Percentiles rank a stretch among this genome's conserved stretches.
Evolutionary conservation across 2,888 invertebrate genomes (phyloP).

Genomic region (Iselma pallidipennis): DNA sequence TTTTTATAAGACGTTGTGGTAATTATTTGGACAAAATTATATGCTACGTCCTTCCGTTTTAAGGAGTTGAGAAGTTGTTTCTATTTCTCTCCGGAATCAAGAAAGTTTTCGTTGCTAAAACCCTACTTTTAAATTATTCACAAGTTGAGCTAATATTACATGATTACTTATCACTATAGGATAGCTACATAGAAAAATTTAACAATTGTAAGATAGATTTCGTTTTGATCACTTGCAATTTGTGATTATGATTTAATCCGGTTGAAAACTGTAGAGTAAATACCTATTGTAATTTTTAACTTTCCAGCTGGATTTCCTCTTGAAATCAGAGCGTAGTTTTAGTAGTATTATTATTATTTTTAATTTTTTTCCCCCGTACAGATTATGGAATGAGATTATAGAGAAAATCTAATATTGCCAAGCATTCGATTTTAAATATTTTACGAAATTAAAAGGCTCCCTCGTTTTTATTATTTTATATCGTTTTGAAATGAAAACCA

Average conservation of each 20-base stretch:
- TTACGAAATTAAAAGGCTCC: conserved; percentile 20
- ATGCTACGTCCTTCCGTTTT: background rate
- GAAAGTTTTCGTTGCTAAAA: background rate
- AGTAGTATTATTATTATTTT: conserved; percentile 15
- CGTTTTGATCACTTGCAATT: no score
- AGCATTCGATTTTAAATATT: conserved; percentile 21
- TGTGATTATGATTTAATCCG: no score
- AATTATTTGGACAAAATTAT: background rate
- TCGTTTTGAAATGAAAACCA: conserved; percentile 20
- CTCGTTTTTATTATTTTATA: conserved; percentile 16
- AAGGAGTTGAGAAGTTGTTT: background rate
- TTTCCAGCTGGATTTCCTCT: background rate
- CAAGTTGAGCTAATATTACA: background rate
- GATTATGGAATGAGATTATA: conserved; percentile 17
- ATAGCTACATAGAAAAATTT: no score
- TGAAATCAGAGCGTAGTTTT: conserved; percentile 6
- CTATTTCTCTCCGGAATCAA: background rate
- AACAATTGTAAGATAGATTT: no score
- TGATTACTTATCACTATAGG: no score
- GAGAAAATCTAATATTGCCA: background rate
- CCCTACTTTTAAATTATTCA: background rate
- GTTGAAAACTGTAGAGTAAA: background rate
- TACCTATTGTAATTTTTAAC: background rate
- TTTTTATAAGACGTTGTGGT: background rate
- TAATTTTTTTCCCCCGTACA: background rate